Conservation (phyloP, 2,888 invertebrate genomes). For the Drosophila meridiana region DNA sequence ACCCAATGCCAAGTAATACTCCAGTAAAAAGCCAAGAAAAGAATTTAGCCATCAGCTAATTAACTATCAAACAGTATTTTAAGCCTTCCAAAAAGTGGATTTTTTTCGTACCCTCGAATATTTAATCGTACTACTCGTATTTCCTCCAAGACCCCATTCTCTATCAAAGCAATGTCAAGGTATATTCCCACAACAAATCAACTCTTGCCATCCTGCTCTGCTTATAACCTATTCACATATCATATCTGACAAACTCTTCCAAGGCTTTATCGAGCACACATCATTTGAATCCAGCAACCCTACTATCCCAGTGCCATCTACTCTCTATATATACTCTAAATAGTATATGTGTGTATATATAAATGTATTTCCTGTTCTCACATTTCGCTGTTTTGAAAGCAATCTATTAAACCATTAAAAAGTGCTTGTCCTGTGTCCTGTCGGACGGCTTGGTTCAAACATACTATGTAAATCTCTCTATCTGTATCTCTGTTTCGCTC, state of each 20-base stretch:
- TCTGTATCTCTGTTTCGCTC: background rate
- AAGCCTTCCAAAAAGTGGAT: background rate
- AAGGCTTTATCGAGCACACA: slow-evolving; percentile 22
- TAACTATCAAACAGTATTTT: slow-evolving; percentile 6
- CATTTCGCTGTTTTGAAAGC: slow-evolving; percentile 32
- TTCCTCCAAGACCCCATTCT: background rate
- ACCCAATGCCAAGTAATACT: slow-evolving; percentile 28
- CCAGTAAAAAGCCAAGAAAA: slow-evolving; percentile 6
- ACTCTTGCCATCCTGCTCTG: slow-evolving; percentile 15
- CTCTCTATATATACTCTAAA: slow-evolving; percentile 8
- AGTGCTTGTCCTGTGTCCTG: slow-evolving; percentile 16
- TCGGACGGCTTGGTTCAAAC: slow-evolving; percentile 6
- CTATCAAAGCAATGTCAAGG: slow-evolving; percentile 3
- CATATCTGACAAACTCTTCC: slow-evolving; percentile 4
- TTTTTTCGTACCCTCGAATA: slow-evolving; percentile 10
- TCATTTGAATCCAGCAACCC: slow-evolving; percentile 5
- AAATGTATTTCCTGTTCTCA: slow-evolving; percentile 10
- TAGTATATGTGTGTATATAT: background rate
- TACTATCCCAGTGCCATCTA: slow-evolving; percentile 9
- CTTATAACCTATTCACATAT: slow-evolving; percentile 1
- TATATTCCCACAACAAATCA: background rate
- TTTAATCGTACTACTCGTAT: slow-evolving; percentile 7
- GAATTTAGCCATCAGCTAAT: slow-evolving; percentile 14
- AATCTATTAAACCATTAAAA: slow-evolving; percentile 4
- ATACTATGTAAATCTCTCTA: background rate